Base-by-base conservation (phyloP, 2,113 vertebrate genomes). In the Copsychus sechellarum region DNA sequence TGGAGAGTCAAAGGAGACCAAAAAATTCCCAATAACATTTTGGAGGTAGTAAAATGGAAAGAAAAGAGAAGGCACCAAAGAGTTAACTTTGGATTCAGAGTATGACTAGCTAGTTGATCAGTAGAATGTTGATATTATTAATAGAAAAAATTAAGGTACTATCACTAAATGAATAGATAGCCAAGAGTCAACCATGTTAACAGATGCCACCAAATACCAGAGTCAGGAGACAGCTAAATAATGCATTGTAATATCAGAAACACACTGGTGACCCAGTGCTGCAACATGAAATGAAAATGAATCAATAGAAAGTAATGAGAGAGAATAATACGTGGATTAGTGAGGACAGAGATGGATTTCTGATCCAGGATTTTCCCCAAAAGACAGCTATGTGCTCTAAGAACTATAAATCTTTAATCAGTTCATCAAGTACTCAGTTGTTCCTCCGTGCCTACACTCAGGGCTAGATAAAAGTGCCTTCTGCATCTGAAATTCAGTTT, bases 331-430 rank as follows among this genome's bases (percentile, higher is more conserved):
- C 1, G 3, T 40, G 79, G 71, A 83, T 95, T 90, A 81, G 88
- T 34, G 77, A 95, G 65, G 93, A 91, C 61, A 87, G 81, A 91
- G 81, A 79, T 57, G 60, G 69, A 92, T 91, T 92, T 91, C 84
- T 91, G 84, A 90, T 91, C 77, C 56, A 88, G 61, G 65, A 84
- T 94, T 85, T 93, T 54, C 85, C 82, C 78, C 72, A 60, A 86
- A 95, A 91, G 86, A 65, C 8, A 3, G 50, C 83, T 66, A 1
- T 80, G 45, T 60, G 79, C 64, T 94, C 66, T 65, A 95, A 94
- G 86, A 97, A 71, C 84, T 81, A 78, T 94, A 89, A 95, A 95
- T 92, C 95, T 97, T 95, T 95, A 74, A 96, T 95, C 86, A 93
- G 93, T 90, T 93, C 90, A 54, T 88, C 86, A 84, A 66, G 45